phyloP scores from a whole-genome alignment of 2,113 vertebrate genomes.

The Oreocharis arfaki region DNA sequence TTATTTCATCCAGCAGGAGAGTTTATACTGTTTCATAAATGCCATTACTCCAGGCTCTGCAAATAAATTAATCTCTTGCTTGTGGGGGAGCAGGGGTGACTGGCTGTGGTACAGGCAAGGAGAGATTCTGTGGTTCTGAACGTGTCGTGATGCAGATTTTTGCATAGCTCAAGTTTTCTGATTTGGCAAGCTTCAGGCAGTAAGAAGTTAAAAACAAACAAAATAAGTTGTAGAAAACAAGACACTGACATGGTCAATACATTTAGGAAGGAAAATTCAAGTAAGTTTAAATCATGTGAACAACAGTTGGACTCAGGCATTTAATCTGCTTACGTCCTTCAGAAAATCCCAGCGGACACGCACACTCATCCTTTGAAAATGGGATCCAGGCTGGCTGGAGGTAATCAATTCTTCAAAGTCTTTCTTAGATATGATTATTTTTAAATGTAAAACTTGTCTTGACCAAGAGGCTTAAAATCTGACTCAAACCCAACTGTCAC shows the following conservation, averaged over 20 bases:
- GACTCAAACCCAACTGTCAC: background rate
- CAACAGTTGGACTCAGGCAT: background rate
- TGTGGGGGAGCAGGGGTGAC: slow-evolving; percentile 60
- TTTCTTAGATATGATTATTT: background rate
- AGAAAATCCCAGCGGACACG: background rate
- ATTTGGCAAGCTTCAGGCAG: background rate
- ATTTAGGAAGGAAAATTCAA: background rate
- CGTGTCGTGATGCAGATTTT: slow-evolving; percentile 39
- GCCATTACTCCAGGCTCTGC: slow-evolving; percentile 62
- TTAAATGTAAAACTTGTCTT: background rate
- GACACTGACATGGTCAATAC: background rate
- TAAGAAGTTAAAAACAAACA: background rate
- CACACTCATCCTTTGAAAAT: background rate
- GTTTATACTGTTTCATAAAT: background rate
- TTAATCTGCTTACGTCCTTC: background rate
- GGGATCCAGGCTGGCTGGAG: background rate
- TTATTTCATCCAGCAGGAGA: background rate
- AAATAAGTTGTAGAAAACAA: background rate
- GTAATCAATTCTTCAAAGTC: background rate
- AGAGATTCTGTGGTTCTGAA: slow-evolving; percentile 42
- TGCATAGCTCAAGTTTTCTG: background rate
- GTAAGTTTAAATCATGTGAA: background rate
- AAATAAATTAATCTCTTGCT: slow-evolving; percentile 54
- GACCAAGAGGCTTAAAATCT: background rate
- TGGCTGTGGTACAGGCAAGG: slow-evolving; percentile 73